Conservation (phyloP, 92 coral and sea anemone species). For the Epizoanthus stellaris region DNA sequence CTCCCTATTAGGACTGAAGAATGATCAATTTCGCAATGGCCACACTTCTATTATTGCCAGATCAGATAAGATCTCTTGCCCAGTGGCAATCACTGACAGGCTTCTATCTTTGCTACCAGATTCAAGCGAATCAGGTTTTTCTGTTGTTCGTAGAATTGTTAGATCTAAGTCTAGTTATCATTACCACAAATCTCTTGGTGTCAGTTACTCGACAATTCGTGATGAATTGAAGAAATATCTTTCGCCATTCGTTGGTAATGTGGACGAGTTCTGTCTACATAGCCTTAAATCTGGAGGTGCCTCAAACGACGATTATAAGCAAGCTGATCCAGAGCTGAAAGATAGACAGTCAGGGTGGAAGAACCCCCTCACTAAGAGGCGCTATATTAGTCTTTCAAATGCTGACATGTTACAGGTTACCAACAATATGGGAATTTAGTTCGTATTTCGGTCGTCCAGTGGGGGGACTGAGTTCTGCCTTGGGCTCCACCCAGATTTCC, state of each 20-base stretch:
- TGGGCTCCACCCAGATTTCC: slow-evolving; percentile 25
- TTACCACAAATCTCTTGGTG: background rate
- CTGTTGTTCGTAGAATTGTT: slow-evolving; percentile 25
- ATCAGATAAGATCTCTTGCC: slow-evolving; percentile 30
- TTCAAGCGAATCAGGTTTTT: background rate
- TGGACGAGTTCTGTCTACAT: background rate
- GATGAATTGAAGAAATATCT: slow-evolving; percentile 15
- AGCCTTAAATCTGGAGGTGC: slow-evolving; percentile 7
- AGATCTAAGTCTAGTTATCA: slow-evolving; percentile 4
- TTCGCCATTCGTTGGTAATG: background rate
- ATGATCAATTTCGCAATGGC: slow-evolving; percentile 19
- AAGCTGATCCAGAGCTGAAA: background rate
- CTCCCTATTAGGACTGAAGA: background rate
- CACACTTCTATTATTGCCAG: slow-evolving; percentile 11
- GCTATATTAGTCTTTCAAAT: too few relatives aligned
- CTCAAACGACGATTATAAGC: background rate
- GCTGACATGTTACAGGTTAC: too few relatives aligned
- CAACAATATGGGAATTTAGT: too few relatives aligned
- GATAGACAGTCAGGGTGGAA: slow-evolving; percentile 25
- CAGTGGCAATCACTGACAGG: slow-evolving; percentile 34
- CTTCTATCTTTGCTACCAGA: background rate
- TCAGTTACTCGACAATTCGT: background rate
- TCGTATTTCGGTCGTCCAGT: background rate
- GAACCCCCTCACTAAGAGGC: slow-evolving; percentile 6
- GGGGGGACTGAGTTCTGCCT: background rate